A percentile compares a stretch with the other conserved stretches of the same genome.
phyloP scores from a whole-genome alignment of 2,113 vertebrate species.

The Nansenia antarctica region DNA sequence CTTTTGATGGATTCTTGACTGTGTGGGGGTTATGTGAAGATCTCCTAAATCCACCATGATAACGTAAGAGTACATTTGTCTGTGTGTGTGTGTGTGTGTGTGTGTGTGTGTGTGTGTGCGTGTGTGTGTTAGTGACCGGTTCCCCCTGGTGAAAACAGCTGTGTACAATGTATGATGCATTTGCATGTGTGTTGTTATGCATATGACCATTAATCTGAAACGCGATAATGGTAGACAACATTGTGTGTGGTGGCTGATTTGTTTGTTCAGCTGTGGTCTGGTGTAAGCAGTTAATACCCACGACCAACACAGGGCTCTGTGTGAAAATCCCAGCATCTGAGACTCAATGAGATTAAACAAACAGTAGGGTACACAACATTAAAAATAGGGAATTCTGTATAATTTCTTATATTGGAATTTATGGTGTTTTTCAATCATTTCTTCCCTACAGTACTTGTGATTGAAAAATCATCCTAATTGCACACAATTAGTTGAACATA shows the following conservation, averaged over 20 bases:
- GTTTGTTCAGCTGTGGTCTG: constrained; percentile 59
- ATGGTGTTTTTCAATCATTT: background rate
- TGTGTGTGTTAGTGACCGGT: constrained; percentile 36
- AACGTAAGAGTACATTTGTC: constrained; percentile 20
- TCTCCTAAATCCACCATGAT: too few species aligned
- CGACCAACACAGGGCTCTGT: constrained; percentile 26
- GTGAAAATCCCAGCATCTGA: constrained; percentile 19
- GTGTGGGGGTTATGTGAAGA: background rate
- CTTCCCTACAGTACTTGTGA: background rate
- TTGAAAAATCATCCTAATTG: constrained; percentile 46
- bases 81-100: constrained; percentile 41
- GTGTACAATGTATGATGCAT: constrained; percentile 67
- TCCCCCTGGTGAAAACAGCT: constrained; percentile 56
- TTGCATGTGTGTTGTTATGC: constrained; percentile 59
- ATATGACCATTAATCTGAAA: constrained; percentile 66
- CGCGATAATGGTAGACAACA: constrained; percentile 51
- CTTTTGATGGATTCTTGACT: constrained; percentile 5
- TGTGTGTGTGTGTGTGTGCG: too few species aligned
- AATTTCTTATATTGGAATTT: background rate
- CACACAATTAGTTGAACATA: constrained; percentile 41
- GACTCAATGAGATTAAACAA: constrained; percentile 5
- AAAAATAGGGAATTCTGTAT: background rate
- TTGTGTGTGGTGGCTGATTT: constrained; percentile 24
- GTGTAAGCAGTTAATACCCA: constrained; percentile 38
- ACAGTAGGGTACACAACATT: background rate